Base-by-base conservation (phyloP, 2,113 vertebrate species). In the Cavia porcellus region DNA sequence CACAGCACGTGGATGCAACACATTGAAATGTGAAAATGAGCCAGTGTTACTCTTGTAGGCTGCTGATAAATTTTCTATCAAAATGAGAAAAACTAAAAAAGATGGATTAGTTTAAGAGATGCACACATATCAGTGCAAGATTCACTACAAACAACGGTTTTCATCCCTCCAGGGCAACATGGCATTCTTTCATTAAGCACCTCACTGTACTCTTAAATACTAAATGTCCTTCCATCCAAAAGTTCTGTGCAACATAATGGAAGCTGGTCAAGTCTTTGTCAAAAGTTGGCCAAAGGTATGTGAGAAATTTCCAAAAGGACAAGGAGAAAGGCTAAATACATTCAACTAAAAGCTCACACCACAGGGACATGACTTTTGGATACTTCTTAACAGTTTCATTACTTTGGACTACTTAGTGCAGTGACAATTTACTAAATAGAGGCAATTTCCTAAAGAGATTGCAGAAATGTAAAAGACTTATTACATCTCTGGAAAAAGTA, bases 401-500 rank as follows among this genome's bases (percentile, higher is more conserved):
- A 93, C 80, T 92, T 82, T 70, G 74, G 50, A 38, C 47, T 98
- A 95, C 88, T 95, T 97, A 97, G 94, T 59, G 12, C 42, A 70
- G 45, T 92, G 92, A 92, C 94, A 96, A 98, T 97, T 98, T 96
- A 95, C 77, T 97, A 96, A 98, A 96, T 91, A 96, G 61, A 79
- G 75, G 61, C 88, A 97, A 96, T 97, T 97, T 96, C 95, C 89
- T 94, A 95, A 97, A 93, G 90, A 87, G 90, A 89, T 74, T 98
- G 42, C 50, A 97, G 90, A 95, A 95, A 81, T 72, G 89, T 61
- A 79, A 85, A 96, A 96, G 95, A 95, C 86, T 96, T 96, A 96
- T 81, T 97, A 59, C 75, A 87, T 81, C 95, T 89, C 68, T 91
- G 45, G 47, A 91, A 89, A 95, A 89, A 95, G 57, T 74, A 90